Evolutionary conservation across 2,113 vertebrate species (phyloP).

Genomic region (Nothobranchius kuhntae): DNA sequence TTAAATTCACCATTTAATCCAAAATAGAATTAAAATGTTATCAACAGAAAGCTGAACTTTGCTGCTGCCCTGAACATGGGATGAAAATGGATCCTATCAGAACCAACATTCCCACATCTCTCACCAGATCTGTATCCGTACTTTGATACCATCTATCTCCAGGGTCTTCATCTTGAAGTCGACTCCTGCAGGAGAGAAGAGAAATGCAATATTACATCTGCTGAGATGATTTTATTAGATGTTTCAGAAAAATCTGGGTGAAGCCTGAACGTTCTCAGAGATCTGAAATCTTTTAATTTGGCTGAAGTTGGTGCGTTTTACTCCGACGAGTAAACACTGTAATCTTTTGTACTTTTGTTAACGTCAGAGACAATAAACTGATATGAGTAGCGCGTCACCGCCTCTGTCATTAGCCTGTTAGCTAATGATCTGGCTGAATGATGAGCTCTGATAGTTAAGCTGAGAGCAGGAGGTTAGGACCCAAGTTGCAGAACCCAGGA

Average conservation of each 20-base stretch:
- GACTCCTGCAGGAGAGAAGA: slow-evolving; percentile 70
- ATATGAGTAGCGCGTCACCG: slow-evolving; percentile 9
- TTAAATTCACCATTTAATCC: too few species aligned
- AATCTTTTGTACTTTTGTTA: too few species aligned
- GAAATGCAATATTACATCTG: not conserved
- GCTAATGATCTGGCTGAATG: slow-evolving; percentile 27
- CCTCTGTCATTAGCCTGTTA: slow-evolving; percentile 27
- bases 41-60: not conserved
- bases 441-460: slow-evolving; percentile 23
- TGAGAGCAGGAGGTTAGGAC: not conserved
- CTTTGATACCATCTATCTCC: slow-evolving; percentile 83
- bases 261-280: slow-evolving; percentile 6
- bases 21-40: too few species aligned
- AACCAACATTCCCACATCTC: slow-evolving; percentile 38
- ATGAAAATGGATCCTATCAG: not conserved
- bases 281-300: not conserved
- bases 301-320: slow-evolving; percentile 7
- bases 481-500: too few species aligned
- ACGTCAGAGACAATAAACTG: too few species aligned
- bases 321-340: not conserved
- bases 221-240: not conserved
- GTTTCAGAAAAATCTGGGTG: not conserved
- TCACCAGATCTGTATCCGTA: slow-evolving; percentile 85
- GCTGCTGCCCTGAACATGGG: not conserved
- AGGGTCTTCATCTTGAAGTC: slow-evolving; percentile 87